Evolutionary conservation across 1,140 invertebrate genomes (phyloP).

Genomic region (Mamestra configurata): DNA sequence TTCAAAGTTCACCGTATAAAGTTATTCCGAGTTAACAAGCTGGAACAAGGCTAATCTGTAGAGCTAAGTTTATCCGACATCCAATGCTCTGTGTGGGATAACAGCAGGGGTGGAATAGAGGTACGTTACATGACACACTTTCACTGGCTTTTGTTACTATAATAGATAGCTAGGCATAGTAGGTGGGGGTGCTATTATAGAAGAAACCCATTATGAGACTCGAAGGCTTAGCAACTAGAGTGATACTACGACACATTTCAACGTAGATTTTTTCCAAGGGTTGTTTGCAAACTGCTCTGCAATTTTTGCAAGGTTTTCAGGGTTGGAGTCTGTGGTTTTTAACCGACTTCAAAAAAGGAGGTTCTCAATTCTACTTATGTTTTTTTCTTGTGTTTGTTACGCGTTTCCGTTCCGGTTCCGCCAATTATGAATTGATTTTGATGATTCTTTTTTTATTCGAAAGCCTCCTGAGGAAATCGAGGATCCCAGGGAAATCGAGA

Average conservation of each 20-base stretch:
- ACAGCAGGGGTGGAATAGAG: slow-evolving; percentile 8
- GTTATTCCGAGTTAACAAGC: neutral
- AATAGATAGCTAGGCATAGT: neutral
- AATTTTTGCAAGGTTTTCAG: too few relatives aligned
- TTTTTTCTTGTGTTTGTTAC: too few relatives aligned
- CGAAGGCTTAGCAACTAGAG: neutral
- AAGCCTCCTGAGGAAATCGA: too few relatives aligned
- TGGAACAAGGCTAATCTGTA: slow-evolving; percentile 13
- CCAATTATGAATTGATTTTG: too few relatives aligned
- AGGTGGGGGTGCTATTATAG: neutral
- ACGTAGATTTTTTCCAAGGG: too few relatives aligned
- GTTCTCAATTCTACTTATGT: too few relatives aligned
- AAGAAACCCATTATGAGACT: neutral
- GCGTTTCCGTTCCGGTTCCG: too few relatives aligned
- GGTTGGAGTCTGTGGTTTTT: too few relatives aligned
- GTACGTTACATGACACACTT: slow-evolving; percentile 29
- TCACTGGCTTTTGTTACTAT: slow-evolving; percentile 15
- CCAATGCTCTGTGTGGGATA: neutral
- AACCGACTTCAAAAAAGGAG: too few relatives aligned
- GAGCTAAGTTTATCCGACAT: slow-evolving; percentile 6
- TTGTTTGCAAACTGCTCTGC: too few relatives aligned
- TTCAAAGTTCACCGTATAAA: neutral
- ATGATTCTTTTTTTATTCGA: too few relatives aligned
- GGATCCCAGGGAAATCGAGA: too few relatives aligned
- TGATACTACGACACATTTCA: neutral